A percentile compares a stretch with the other conserved stretches of the same genome.
Evolutionary conservation across 2,113 vertebrate species (phyloP).

Genomic region (Seriola dumerili): DNA sequence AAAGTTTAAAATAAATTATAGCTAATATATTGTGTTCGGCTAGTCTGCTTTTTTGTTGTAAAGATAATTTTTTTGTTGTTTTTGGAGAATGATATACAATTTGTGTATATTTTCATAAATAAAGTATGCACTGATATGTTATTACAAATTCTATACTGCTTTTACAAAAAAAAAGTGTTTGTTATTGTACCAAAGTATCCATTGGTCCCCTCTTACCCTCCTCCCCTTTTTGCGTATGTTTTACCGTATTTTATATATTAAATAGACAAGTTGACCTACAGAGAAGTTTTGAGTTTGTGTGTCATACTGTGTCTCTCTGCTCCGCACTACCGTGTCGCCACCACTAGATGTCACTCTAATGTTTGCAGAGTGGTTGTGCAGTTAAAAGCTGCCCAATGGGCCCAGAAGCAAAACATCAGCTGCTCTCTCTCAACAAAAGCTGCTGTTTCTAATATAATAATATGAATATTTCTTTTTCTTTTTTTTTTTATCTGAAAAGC

Average conservation of each 20-base stretch:
- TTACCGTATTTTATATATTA: conserved; percentile 91
- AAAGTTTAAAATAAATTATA: conserved; percentile 86
- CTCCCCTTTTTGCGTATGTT: conserved; percentile 87
- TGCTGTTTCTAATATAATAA: no score
- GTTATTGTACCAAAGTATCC: conserved; percentile 95
- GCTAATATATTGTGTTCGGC: conserved; percentile 97
- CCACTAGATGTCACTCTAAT: conserved; percentile 54
- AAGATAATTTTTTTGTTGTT: conserved; percentile 83
- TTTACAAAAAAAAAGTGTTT: conserved; percentile 93
- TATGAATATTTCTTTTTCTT: no score
- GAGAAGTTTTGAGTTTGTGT: conserved; percentile 60
- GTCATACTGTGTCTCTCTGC: conserved; percentile 6
- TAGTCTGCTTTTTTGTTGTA: conserved; percentile 93
- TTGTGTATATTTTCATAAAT: conserved; percentile 98
- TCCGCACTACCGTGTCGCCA: not conserved
- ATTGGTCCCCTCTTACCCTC: conserved; percentile 88
- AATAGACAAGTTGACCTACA: conserved; percentile 90
- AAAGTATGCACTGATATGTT: conserved; percentile 98
- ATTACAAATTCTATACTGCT: conserved; percentile 94
- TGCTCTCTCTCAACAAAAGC: no score
- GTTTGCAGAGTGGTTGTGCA: not conserved
- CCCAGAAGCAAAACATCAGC: no score
- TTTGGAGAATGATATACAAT: conserved; percentile 95
- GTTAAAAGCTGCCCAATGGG: no score
- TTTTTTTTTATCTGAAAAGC: no score